Evolutionary conservation across 2,113 vertebrate species (phyloP).

Genomic region (Peromyscus leucopus): DNA sequence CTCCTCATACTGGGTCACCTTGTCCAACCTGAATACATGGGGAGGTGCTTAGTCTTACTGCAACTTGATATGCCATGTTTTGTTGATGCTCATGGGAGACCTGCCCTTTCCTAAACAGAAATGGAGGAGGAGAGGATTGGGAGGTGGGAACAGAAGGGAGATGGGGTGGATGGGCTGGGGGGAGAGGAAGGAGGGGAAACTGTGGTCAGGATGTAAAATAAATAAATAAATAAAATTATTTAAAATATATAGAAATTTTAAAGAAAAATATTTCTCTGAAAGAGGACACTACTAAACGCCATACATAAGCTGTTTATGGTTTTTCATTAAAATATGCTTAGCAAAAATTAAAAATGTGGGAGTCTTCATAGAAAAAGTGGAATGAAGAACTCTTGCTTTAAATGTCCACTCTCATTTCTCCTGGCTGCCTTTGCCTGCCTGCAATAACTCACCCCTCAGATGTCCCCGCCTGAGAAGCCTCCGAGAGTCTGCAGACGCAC

Average conservation of each 20-base stretch:
- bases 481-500: not conserved
- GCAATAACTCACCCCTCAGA: not conserved
- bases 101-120: not conserved
- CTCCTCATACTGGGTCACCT: not conserved
- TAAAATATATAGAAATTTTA: not conserved
- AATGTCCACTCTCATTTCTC: not conserved
- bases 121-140: not conserved
- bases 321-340: not conserved
- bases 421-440: not conserved
- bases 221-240: not conserved
- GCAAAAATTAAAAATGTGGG: not conserved
- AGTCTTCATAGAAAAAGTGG: not conserved
- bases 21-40: not conserved
- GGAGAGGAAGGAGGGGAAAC: not conserved
- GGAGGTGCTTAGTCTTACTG: not conserved
- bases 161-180: not conserved
- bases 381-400: not conserved
- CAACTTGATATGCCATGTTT: not conserved
- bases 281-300: not conserved
- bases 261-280: not conserved
- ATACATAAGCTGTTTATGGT: not conserved
- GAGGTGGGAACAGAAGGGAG: not conserved
- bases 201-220: not conserved
- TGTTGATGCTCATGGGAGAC: not conserved
- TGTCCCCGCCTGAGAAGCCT: not conserved